These are phyloP conservation scores for Eueremaeus valkanovi DNA, from an alignment of 2,888 invertebrate genomes.

Conservation along the genomic window DNA sequence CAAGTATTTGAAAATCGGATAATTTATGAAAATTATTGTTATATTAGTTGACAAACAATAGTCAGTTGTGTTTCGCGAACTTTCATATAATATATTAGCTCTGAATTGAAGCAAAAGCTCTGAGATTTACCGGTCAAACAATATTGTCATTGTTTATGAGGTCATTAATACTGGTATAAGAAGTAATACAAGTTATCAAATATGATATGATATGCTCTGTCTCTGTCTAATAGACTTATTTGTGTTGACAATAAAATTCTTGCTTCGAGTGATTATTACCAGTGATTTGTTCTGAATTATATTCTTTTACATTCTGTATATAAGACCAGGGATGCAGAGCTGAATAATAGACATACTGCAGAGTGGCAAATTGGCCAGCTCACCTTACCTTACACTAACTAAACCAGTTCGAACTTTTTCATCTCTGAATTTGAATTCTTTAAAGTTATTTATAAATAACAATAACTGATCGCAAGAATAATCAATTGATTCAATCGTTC, in stretches of 20 bases:
- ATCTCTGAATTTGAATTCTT: background rate
- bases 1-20: background rate
- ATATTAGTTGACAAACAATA: background rate
- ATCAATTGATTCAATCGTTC: background rate
- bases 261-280: background rate
- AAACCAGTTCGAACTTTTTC: no score
- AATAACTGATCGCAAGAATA: background rate
- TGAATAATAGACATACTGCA: no score
- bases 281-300: background rate
- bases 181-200: background rate
- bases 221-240: background rate
- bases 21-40: background rate
- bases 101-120: background rate
- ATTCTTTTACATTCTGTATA: no score
- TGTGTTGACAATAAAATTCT: constrained; percentile 11
- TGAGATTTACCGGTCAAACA: constrained; percentile 10
- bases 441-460: background rate
- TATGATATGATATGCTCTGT: background rate
- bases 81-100: background rate
- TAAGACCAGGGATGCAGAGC: no score
- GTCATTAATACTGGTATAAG: constrained; percentile 12
- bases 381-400: no score
- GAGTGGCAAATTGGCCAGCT: no score
- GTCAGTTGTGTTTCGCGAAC: background rate
- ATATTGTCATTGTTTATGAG: constrained; percentile 8